Base-by-base conservation (phyloP, 2,888 invertebrate species). In the Ophraella communa region DNA sequence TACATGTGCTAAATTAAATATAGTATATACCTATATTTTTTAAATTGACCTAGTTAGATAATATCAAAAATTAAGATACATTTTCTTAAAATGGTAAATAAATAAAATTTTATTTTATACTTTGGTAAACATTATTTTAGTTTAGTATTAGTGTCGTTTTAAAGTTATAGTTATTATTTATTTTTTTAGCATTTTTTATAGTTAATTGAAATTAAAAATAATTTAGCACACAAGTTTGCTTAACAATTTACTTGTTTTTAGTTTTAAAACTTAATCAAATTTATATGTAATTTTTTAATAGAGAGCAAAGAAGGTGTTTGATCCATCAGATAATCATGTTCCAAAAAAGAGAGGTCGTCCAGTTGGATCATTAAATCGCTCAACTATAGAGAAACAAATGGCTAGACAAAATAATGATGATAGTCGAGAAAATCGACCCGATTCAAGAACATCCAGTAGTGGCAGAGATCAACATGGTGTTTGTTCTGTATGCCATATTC, bases 281-380 rank as follows among this genome's bases (percentile, higher is more conserved):
- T 7, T 17, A 39, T 27, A 14, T 24, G 49, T 39, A 14, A 23
- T 35, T 21, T 24, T 24, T 52, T 20, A 21, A 21, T 21, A 87
- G 88, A 89, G 92, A 85, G 93, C 92, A 0, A 93, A 92, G 77
- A 91, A 91, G 78, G 93, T 94, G 0, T 94, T 93, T 78, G 93
- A 94, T 81, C 94, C 94, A 2, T 93, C 93, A 0, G 93, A 93
- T 75, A 91, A 90, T 71, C 91, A 92, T 80, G 83, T 91, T 35
- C 92, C 93, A 8, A 87, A 88, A 76, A 90, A 90, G 81, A 83
- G 91, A 64, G 91, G 91, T 1, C 84, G 90, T 52, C 89, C 89
- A 10, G 83, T 87, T 2, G 88, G 88, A 3, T 87, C 87, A 11
- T 80, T 88, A 10, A 88, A 88, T 73, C 88, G 87, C 78, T 82